These are phyloP conservation scores for Notarius quadriscutis DNA, from an alignment of 2,113 vertebrate species.

Conservation along the genomic window DNA sequence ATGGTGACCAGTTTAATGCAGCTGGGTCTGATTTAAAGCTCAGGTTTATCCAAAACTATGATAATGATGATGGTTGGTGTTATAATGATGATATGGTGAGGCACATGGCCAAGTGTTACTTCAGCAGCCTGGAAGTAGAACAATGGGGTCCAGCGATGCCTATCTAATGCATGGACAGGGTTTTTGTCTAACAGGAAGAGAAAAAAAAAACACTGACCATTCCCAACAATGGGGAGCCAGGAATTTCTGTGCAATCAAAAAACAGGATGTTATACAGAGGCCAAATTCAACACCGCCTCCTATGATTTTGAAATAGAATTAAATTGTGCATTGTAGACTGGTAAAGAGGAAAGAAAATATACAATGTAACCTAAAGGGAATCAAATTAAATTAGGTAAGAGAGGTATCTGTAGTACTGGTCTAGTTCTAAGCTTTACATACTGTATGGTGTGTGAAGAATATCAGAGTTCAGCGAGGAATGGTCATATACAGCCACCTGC, in stretches of 20 bases:
- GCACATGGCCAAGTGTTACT: background rate
- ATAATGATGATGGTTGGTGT: background rate
- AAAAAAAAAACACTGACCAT: conserved; percentile 7
- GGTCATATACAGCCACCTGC: conserved; percentile 54
- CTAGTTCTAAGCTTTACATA: background rate
- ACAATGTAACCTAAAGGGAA: conserved; percentile 58
- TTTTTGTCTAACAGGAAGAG: conserved; percentile 44
- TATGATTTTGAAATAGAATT: conserved; percentile 55
- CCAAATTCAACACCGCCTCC: conserved; percentile 45
- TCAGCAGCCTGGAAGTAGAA: conserved; percentile 25
- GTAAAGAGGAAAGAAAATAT: conserved; percentile 57
- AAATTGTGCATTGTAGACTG: conserved; percentile 51
- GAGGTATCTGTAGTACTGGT: background rate
- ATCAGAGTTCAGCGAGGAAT: conserved; percentile 35
- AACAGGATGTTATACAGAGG: conserved; percentile 53
- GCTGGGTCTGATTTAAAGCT: conserved; percentile 46
- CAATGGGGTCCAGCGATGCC: background rate
- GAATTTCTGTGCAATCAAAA: conserved; percentile 39
- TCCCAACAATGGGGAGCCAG: conserved; percentile 37
- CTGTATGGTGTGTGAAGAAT: background rate
- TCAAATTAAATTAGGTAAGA: conserved; percentile 51
- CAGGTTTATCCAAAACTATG: conserved; percentile 7
- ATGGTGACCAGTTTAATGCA: conserved; percentile 53
- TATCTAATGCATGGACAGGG: background rate
- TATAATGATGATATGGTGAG: conserved; percentile 7